Base-by-base conservation (phyloP, 2,113 vertebrate genomes). In the Bolborhynchus lineola region DNA sequence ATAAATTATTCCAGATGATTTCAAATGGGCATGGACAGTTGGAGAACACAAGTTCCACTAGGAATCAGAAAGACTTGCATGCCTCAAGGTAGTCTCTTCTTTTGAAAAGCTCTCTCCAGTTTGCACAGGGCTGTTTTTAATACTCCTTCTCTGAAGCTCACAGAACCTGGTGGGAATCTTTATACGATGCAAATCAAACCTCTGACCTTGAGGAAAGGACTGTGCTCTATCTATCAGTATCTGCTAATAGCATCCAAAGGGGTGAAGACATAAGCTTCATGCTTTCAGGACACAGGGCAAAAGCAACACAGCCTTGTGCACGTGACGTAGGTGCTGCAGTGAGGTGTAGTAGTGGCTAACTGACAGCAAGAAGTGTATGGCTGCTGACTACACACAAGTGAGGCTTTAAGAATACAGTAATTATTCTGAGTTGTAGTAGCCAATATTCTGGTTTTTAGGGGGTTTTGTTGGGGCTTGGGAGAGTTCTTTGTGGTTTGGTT, bases 281-380 rank as follows among this genome's bases (percentile, higher is more conserved):
- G 6, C 31, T 55, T 42, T 33, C 20, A 62, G 29, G 20, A 65
- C 33, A 29, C 46, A 39, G 4, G 7, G 7, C 11, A 59, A 74
- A 86, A 62, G 41, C 13, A 29, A 60, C 8, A n/a, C 17, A 68
- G 25, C 29, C 25, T 67, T 1, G 0, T 15, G 35, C 41, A 29
- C 1, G 10, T 0, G 25, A 59, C 21, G 6, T 2, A 10, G 44
- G n/a, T 8, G 44, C 62, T 55, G 50, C 0, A 1, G 15, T 28
- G 46, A 78, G n/a, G 28, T 47, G 28, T 8, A 57, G 39, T 46
- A 65, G 15, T 2, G 10, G 33, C 62, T 42, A 82, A 55, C 12
- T 1, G 5, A 31, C 2, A 70, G 17, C 11, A 29, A 26, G 28
- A 88, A 62, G 8, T 3, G 9, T 25, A 21, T 15, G 29, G 49